A percentile compares a stretch with the other conserved stretches of the same genome.
These are phyloP conservation scores for Lamproptera curius DNA, from an alignment of 2,888 invertebrate genomes.

Conservation along the genomic window DNA sequence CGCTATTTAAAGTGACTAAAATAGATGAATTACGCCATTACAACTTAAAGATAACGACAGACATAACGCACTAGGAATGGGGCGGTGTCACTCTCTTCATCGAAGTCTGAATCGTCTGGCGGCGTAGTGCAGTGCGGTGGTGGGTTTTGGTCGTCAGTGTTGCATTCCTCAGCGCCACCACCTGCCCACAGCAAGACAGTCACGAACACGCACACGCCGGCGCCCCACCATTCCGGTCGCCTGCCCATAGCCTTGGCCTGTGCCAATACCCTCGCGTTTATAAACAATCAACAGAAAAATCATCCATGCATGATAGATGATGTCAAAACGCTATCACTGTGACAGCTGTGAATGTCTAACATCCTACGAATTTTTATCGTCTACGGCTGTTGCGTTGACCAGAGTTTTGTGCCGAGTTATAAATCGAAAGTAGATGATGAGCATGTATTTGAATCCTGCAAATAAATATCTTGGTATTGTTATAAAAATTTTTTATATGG, in stretches of 20 bases:
- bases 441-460: too few relatives aligned
- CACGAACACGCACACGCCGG: conserved; percentile 5
- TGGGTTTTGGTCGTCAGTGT: not conserved
- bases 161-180: conserved; percentile 19
- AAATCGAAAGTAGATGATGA: too few relatives aligned
- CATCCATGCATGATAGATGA: conserved; percentile 1
- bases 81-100: conserved; percentile 41
- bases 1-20: too few relatives aligned
- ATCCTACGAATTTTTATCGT: conserved; percentile 12
- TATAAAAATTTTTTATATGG: too few relatives aligned
- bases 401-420: conserved; percentile 6
- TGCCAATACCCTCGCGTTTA: not conserved
- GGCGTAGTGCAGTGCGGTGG: not conserved
- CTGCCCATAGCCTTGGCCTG: not conserved
- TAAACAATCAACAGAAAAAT: not conserved
- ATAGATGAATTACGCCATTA: too few relatives aligned
- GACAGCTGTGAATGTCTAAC: conserved; percentile 7
- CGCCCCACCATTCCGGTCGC: not conserved
- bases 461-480: too few relatives aligned
- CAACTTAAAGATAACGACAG: too few relatives aligned
- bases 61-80: conserved; percentile 43
- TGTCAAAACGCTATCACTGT: conserved; percentile 9
- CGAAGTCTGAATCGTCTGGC: conserved; percentile 25
- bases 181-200: conserved; percentile 3
- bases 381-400: conserved; percentile 6